Percentiles rank a stretch among this genome's conserved stretches.
Conservation (phyloP, 2,797 vertebrate species). For the Darevskia mixta region DNA sequence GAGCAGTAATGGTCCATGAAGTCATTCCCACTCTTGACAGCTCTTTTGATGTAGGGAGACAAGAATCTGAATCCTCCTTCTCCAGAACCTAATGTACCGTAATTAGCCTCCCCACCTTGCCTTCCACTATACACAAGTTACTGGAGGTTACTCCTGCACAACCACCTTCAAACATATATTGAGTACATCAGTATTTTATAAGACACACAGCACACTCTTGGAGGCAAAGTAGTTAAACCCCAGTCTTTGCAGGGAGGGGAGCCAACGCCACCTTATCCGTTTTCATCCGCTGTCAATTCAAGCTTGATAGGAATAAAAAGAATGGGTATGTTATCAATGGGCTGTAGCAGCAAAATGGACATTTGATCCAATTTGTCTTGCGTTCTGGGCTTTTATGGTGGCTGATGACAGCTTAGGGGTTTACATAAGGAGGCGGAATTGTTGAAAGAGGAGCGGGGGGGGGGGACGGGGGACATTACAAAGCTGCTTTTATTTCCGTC, state of each 20-base stretch:
- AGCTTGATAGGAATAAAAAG: not conserved
- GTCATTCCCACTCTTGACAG: not conserved
- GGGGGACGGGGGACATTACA: conserved; percentile 54
- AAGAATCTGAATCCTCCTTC: not conserved
- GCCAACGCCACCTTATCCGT: too few species aligned
- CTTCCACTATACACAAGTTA: too few species aligned
- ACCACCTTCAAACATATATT: not conserved
- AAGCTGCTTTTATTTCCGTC: conserved; percentile 64
- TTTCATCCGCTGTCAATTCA: not conserved
- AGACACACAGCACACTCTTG: not conserved
- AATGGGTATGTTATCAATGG: conserved; percentile 25
- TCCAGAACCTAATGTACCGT: too few species aligned
- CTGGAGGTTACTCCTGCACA: not conserved
- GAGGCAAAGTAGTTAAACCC: not conserved
- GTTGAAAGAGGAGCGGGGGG: conserved; percentile 43
- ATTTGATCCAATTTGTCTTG: conserved; percentile 65
- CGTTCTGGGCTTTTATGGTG: conserved; percentile 63
- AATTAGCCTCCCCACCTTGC: too few species aligned
- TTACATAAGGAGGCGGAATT: conserved; percentile 62
- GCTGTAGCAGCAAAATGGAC: conserved; percentile 69
- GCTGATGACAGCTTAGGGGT: conserved; percentile 66
- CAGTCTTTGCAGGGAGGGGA: not conserved
- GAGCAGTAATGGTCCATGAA: not conserved
- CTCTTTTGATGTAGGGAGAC: not conserved
- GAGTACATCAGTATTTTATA: not conserved